Percentiles rank a stretch among this genome's conserved stretches.
Evolutionary conservation across 2,888 invertebrate genomes (phyloP).

Genomic region (Limnephilus marmoratus): DNA sequence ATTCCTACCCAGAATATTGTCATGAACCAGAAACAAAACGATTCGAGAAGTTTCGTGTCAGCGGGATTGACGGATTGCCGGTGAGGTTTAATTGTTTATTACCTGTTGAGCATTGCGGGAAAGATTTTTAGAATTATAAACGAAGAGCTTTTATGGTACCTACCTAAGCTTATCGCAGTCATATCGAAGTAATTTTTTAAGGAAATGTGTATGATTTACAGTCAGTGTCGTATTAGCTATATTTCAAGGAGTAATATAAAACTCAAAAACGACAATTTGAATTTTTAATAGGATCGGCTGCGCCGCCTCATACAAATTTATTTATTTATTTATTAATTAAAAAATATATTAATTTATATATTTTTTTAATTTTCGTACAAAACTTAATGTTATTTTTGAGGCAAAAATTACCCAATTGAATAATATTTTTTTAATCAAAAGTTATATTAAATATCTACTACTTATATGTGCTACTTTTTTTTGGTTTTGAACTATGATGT

Average conservation of each 20-base stretch:
- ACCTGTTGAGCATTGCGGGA: neutral
- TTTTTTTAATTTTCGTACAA: too few relatives aligned
- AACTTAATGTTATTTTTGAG: too few relatives aligned
- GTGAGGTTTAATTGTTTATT: neutral
- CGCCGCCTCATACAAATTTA: too few relatives aligned
- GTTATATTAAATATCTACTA: too few relatives aligned
- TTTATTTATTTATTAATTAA: too few relatives aligned
- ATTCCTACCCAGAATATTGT: constrained; percentile 20
- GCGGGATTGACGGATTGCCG: neutral
- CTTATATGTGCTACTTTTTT: too few relatives aligned
- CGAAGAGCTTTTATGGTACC: neutral
- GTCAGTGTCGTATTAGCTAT: neutral
- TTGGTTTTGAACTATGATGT: too few relatives aligned
- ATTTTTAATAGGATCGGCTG: neutral
- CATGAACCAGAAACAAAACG: neutral
- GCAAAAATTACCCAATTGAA: too few relatives aligned
- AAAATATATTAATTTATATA: too few relatives aligned
- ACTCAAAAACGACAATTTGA: neutral
- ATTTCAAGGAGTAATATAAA: neutral
- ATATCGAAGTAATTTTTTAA: neutral
- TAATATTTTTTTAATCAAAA: too few relatives aligned
- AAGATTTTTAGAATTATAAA: neutral
- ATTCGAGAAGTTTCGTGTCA: neutral
- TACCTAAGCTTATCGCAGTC: neutral
- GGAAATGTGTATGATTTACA: neutral